These are phyloP conservation scores for Epinotia demarniana DNA, from an alignment of 2,888 invertebrate species.

Conservation along the genomic window DNA sequence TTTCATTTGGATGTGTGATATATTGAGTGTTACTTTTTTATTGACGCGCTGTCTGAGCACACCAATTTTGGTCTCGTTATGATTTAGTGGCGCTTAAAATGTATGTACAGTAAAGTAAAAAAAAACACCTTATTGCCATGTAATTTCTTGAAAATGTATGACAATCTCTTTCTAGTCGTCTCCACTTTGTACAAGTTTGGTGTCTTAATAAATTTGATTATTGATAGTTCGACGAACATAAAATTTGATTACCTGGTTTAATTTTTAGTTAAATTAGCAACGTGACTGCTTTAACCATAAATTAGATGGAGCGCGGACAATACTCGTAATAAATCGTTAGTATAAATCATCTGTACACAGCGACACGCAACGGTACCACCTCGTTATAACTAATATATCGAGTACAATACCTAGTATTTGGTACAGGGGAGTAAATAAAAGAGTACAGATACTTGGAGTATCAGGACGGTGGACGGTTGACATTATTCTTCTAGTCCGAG, in stretches of 20 bases:
- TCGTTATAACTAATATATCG: conserved; percentile 40
- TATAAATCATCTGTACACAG: conserved; percentile 39
- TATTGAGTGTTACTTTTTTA: conserved; percentile 63
- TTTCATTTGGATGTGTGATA: conserved; percentile 73
- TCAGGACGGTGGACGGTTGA: conserved; percentile 62
- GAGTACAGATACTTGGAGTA: conserved; percentile 54
- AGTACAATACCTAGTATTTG: conserved; percentile 43
- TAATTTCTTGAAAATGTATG: too few species aligned
- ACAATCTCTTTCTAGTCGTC: too few species aligned
- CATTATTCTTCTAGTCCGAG: conserved; percentile 60
- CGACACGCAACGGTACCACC: conserved; percentile 38
- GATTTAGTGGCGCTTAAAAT: conserved; percentile 32
- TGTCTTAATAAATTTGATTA: background rate
- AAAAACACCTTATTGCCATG: too few species aligned
- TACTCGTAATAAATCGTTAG: conserved; percentile 37
- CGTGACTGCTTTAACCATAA: conserved; percentile 27
- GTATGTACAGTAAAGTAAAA: too few species aligned
- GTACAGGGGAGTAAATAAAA: conserved; percentile 37
- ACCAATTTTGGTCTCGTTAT: conserved; percentile 46
- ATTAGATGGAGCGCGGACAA: conserved; percentile 35
- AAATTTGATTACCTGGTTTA: background rate
- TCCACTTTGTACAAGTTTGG: background rate
- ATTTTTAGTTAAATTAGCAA: conserved; percentile 29
- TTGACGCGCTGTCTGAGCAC: conserved; percentile 44
- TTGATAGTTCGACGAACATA: background rate